phyloP scores from a whole-genome alignment of 1,140 invertebrate genomes.

The Monomorium pharaonis region DNA sequence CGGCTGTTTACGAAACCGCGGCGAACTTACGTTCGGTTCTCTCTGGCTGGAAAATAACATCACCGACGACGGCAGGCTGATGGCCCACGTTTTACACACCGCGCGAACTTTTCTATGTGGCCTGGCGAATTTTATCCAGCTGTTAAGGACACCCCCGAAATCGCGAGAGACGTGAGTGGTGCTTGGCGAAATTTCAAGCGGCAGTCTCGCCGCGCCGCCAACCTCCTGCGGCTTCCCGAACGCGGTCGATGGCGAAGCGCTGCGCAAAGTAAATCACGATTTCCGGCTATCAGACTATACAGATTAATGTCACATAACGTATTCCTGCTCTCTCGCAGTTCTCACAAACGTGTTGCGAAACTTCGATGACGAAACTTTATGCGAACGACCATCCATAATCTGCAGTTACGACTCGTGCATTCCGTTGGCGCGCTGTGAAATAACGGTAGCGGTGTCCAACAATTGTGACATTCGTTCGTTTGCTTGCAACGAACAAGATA shows the following conservation, averaged over 20 bases:
- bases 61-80: neutral
- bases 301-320: neutral
- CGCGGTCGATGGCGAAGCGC: neutral
- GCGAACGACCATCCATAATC: neutral
- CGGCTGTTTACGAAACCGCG: constrained; percentile 49
- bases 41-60: constrained; percentile 15
- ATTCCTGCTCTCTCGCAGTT: neutral
- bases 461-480: neutral
- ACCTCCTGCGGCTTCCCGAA: neutral
- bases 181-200: constrained; percentile 18
- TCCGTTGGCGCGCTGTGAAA: neutral
- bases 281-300: neutral
- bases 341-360: neutral
- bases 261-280: constrained; percentile 4
- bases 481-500: neutral
- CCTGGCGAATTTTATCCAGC: constrained; percentile 22
- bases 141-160: constrained; percentile 17
- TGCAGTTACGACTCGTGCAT: neutral
- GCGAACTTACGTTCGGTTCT: constrained; percentile 33
- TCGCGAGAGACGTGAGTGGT: constrained; percentile 5
- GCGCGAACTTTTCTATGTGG: neutral
- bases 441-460: neutral
- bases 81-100: neutral
- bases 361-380: neutral
- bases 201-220: neutral